phyloP scores from a whole-genome alignment of 1,140 invertebrate genomes.

The Bombus waltoni region DNA sequence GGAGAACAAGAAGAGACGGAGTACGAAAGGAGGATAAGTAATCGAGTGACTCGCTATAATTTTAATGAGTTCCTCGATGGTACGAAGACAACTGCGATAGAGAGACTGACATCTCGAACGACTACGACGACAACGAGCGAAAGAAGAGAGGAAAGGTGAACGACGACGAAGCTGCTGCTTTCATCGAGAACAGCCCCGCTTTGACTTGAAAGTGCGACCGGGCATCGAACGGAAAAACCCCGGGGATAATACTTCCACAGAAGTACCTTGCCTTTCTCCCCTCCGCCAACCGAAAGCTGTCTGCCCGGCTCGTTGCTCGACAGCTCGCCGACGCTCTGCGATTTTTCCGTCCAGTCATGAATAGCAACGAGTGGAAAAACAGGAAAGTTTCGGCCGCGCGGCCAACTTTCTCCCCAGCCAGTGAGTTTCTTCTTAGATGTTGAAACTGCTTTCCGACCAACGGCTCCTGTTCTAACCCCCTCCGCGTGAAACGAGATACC shows the following conservation, averaged over 20 bases:
- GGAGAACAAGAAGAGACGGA: background rate
- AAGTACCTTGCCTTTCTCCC: conserved; percentile 42
- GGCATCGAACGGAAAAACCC: conserved; percentile 67
- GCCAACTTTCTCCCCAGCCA: conserved; percentile 58
- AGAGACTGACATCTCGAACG: conserved; percentile 14
- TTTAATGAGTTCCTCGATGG: conserved; percentile 75
- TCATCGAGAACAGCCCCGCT: conserved; percentile 44
- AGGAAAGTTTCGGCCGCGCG: conserved; percentile 69
- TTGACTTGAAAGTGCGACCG: conserved; percentile 65
- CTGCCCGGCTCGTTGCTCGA: conserved; percentile 50
- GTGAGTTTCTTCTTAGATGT: conserved; percentile 53
- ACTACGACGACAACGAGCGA: conserved; percentile 10
- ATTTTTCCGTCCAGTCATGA: conserved; percentile 75
- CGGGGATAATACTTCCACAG: conserved; percentile 65
- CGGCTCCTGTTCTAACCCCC: background rate
- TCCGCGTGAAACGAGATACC: conserved; percentile 33
- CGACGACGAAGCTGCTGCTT: conserved; percentile 13
- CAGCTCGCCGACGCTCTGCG: conserved; percentile 64
- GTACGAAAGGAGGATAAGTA: conserved; percentile 52
- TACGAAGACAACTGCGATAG: conserved; percentile 57
- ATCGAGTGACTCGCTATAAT: conserved; percentile 71
- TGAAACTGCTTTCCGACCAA: conserved; percentile 45
- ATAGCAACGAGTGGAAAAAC: conserved; percentile 78
- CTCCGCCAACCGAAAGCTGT: background rate
- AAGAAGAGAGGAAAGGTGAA: background rate